phyloP scores from a whole-genome alignment of 2,797 vertebrate species.

The Enteromius radiatus region DNA sequence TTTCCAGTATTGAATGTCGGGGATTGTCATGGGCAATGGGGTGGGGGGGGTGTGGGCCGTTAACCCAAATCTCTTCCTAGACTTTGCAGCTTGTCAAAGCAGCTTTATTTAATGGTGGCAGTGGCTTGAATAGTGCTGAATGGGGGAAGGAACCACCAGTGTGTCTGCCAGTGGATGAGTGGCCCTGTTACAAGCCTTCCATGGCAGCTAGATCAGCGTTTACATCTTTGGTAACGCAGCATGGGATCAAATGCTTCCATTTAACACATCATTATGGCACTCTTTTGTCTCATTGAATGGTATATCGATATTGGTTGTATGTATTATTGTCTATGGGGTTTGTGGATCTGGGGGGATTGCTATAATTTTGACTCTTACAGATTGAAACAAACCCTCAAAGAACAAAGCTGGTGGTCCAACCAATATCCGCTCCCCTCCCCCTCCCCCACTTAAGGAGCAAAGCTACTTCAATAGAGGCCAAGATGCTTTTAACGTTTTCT shows the following conservation, averaged over 20 bases:
- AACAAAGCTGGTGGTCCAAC: constrained; percentile 66
- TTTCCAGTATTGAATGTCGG: constrained; percentile 34
- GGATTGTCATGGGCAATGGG: constrained; percentile 36
- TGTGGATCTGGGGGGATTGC: constrained; percentile 74
- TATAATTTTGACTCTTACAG: constrained; percentile 82
- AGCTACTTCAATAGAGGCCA: constrained; percentile 68
- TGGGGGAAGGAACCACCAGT: constrained; percentile 67
- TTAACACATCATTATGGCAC: constrained; percentile 65
- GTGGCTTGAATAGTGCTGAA: constrained; percentile 65
- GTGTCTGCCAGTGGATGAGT: constrained; percentile 70
- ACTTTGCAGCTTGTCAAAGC: constrained; percentile 79
- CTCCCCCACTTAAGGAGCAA: constrained; percentile 66
- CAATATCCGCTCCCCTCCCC: constrained; percentile 60
- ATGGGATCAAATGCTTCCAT: constrained; percentile 48
- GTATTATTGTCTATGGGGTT: constrained; percentile 56
- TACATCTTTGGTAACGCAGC: constrained; percentile 41
- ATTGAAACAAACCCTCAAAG: constrained; percentile 70
- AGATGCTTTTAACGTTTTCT: constrained; percentile 71
- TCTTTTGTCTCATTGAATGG: constrained; percentile 73
- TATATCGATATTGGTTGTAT: constrained; percentile 66
- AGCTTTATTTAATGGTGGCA: constrained; percentile 61
- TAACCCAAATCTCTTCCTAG: constrained; percentile 82
- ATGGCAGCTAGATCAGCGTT: constrained; percentile 67
- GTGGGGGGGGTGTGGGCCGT: constrained; percentile 68
- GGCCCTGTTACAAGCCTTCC: constrained; percentile 54